Evolutionary conservation across 1,140 invertebrate species (phyloP), one percentile per base, ranked within the genome.

Genomic region (Halyomorpha halys): DNA sequence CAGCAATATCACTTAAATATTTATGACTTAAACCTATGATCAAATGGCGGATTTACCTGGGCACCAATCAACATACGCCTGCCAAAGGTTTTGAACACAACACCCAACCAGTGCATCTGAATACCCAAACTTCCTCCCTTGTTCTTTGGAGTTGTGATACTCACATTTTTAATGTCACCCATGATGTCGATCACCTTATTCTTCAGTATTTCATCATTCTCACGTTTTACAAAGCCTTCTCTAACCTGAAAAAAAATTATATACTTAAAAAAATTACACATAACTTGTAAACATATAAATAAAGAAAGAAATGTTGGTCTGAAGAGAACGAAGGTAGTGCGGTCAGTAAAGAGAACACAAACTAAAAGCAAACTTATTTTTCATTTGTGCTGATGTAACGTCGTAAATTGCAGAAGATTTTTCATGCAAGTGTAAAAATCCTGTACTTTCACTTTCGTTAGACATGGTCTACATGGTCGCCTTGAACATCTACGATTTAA

Each of bases 221-320:
- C 15, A 21, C 59, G 25, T 44, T 60, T 60, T 16, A 60, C 34
- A 44, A 34, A 60, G 11, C 59, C 59, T 2, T 60, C 34, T 16
- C 25, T 44, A 4, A 60, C n/a, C 59, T 60, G 18, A 21, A 53
- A 21, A 21, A 44, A 27, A 59, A 47, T n/a, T n/a, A n/a, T n/a
- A n/a, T n/a, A n/a, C n/a, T n/a, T n/a, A n/a, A n/a, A n/a, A n/a
- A n/a, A n/a, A n/a, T n/a, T n/a, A n/a, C n/a, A n/a, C n/a, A n/a
- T n/a, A n/a, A n/a, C n/a, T n/a, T n/a, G n/a, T n/a, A n/a, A n/a
- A n/a, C n/a, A n/a, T n/a, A n/a, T n/a, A n/a, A n/a, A n/a, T n/a
- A n/a, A n/a, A n/a, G n/a, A n/a, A n/a, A n/a, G n/a, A n/a, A n/a
- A n/a, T n/a, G n/a, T n/a, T n/a, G n/a, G n/a, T n/a, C n/a, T n/a